These are phyloP conservation scores for Cephus spinipes DNA, from an alignment of 2,888 invertebrate species.

Conservation along the genomic window DNA sequence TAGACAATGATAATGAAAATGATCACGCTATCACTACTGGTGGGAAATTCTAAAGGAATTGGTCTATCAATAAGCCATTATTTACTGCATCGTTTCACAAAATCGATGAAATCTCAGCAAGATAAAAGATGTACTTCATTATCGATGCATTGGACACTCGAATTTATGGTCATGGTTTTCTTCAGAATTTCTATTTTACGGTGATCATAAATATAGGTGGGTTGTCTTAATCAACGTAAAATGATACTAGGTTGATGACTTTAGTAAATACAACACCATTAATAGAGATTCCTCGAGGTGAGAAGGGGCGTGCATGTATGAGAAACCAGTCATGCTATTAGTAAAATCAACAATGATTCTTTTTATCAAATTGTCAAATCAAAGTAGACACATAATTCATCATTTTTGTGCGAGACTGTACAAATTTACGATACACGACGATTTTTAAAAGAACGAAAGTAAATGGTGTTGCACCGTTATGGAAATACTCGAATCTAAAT, in stretches of 20 bases:
- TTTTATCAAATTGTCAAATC: neutral
- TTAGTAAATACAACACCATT: neutral
- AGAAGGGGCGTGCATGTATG: neutral
- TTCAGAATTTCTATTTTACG: neutral
- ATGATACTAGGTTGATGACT: neutral
- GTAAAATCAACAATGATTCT: neutral
- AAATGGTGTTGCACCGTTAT: neutral
- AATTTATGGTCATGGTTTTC: neutral
- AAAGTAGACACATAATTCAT: neutral
- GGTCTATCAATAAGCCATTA: neutral
- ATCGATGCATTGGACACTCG: neutral
- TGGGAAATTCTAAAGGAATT: neutral
- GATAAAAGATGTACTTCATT: neutral
- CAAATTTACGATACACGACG: neutral
- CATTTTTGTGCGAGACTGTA: neutral
- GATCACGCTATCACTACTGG: neutral
- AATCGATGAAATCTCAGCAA: neutral
- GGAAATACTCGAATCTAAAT: neutral
- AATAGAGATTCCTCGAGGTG: neutral
- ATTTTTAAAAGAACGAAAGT: neutral
- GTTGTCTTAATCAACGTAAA: neutral
- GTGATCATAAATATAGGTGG: neutral
- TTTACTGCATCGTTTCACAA: neutral
- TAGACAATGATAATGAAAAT: conserved; percentile 23
- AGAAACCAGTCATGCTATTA: neutral